phyloP scores from a whole-genome alignment of 2,888 invertebrate genomes.

The Ophonus ardosiacus region DNA sequence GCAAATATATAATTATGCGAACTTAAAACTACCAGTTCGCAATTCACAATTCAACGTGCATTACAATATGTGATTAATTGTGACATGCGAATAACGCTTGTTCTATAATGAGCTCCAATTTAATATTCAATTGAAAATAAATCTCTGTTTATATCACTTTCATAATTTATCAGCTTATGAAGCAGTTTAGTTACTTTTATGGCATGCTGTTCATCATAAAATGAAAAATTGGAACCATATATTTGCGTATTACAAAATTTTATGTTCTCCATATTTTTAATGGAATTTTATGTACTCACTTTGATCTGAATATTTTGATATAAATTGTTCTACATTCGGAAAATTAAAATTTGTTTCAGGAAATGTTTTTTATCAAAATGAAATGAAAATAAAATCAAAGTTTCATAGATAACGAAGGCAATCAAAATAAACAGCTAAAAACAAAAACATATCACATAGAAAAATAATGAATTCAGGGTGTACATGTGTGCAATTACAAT shows the following conservation, averaged over 20 bases:
- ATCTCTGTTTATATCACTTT: conserved; percentile 23
- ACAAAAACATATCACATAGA: neutral
- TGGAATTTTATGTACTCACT: neutral
- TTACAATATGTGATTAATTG: conserved; percentile 26
- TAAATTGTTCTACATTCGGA: conserved; percentile 6
- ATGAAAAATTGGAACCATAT: conserved; percentile 17
- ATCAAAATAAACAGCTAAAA: conserved; percentile 6
- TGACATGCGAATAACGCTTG: conserved; percentile 28
- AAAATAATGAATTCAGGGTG: neutral
- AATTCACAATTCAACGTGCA: conserved; percentile 38
- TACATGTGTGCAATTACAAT: neutral
- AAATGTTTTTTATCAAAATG: conserved; percentile 18
- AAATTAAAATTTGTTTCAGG: neutral
- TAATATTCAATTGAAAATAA: conserved; percentile 45
- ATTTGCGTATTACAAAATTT: neutral
- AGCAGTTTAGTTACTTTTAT: conserved; percentile 5
- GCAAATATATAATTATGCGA: conserved; percentile 43
- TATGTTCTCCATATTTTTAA: conserved; percentile 7
- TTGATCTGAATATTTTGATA: conserved; percentile 10
- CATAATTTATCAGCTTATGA: conserved; percentile 13
- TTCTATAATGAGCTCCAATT: conserved; percentile 15
- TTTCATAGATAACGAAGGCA: conserved; percentile 15
- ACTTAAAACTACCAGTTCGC: conserved; percentile 21
- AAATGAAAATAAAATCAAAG: conserved; percentile 17
- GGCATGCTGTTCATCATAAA: neutral